These are phyloP conservation scores for Fukomys damarensis DNA, from an alignment of 2,113 vertebrate genomes.

Conservation along the genomic window DNA sequence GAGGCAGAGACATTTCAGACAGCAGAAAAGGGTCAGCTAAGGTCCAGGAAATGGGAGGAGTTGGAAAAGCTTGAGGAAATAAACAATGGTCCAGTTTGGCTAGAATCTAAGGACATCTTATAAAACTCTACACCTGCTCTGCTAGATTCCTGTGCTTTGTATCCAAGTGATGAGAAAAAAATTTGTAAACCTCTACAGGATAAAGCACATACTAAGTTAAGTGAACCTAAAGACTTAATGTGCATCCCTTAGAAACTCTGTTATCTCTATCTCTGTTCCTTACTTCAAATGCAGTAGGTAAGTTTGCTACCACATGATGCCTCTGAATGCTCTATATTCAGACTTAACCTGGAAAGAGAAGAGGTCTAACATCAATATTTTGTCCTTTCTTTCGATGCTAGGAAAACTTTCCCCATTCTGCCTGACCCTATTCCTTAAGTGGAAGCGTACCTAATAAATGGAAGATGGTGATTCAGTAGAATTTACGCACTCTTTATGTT, in stretches of 20 bases:
- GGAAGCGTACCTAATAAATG: neutral
- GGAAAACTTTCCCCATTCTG: neutral
- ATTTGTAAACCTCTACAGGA: conserved; percentile 2
- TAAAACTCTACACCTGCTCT: neutral
- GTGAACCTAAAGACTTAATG: neutral
- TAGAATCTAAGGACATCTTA: neutral
- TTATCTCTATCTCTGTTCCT: neutral
- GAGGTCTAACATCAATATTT: neutral
- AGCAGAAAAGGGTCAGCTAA: conserved; percentile 9
- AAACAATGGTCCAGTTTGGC: neutral
- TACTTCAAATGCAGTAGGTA: neutral
- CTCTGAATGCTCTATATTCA: neutral
- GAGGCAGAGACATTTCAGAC: neutral
- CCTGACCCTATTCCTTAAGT: neutral
- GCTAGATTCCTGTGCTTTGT: conserved; percentile 9
- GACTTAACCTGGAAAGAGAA: neutral
- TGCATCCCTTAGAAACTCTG: neutral
- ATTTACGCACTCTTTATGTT: neutral
- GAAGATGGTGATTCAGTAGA: neutral
- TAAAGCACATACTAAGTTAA: neutral
- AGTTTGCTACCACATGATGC: neutral
- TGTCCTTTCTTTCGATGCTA: neutral
- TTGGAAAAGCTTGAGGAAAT: conserved; percentile 2
- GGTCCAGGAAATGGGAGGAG: neutral
- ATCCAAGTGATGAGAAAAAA: neutral